Base-by-base conservation (phyloP, 2,113 vertebrate genomes). In the Lonchura striata region DNA sequence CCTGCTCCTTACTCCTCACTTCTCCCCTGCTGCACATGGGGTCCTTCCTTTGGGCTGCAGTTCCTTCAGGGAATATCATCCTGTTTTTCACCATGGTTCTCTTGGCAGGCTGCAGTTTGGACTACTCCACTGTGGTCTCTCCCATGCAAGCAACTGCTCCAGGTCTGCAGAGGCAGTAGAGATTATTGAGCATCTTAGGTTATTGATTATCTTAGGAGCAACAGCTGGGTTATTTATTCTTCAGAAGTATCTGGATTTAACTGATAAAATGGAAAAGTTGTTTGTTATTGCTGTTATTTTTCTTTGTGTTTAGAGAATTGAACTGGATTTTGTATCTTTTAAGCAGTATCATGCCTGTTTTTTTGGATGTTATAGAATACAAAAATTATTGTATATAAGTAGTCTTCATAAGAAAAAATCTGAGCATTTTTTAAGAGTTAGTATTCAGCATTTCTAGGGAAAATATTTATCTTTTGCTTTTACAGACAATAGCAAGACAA, bases 401-500 rank as follows among this genome's bases (percentile, higher is more conserved):
- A 44, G 15, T 69, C 24, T 33, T 77, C 5, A 20, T 82, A 74
- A 47, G 42, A 83, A 91, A 41, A 30, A n/a, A 47, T 21, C 31
- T 9, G 42, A 57, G 10, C 10, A 2, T 66, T 92, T 81, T 81
- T 50, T 4, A 66, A 74, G 33, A 37, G 18, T 70, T 89, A 76
- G 13, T 56, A 27, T 85, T 59, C 37, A 81, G 18, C 8, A 23
- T 87, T 95, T 92, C 44, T 60, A 25, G 49, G 28, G 23, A 74
- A 94, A 90, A 52, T 53, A 44, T 86, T 94, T 95, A 15, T 92
- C 72, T 87, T 70, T 86, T 88, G 16, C 52, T 81, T 96, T 77
- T 94, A 42, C 96, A 99, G 99, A 99, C 99, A 2, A 99, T 99
- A 95, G 99, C 99, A 92, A 98, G 99, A 95, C 99, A 99, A 97